Percentiles rank a stretch among this genome's conserved stretches.
Evolutionary conservation across 2,113 vertebrate genomes (phyloP).

Genomic region (Melanocharis versteri): DNA sequence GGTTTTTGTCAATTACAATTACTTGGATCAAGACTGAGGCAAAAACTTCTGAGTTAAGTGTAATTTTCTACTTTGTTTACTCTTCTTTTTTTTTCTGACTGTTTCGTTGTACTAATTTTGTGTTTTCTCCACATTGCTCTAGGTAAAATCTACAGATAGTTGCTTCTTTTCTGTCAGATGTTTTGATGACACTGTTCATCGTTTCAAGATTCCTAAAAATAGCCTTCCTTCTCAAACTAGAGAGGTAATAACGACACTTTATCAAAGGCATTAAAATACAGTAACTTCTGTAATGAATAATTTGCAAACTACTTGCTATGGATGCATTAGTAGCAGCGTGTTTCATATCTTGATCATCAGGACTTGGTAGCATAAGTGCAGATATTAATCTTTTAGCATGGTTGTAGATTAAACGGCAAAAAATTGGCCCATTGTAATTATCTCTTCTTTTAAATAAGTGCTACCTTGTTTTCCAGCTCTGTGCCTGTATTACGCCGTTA

Average conservation of each 20-base stretch:
- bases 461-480: neutral
- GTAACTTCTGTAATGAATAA: neutral
- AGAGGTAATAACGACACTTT: slow-evolving; percentile 75
- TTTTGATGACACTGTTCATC: slow-evolving; percentile 91
- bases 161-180: slow-evolving; percentile 89
- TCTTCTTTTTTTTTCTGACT: neutral
- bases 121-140: neutral
- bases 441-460: neutral
- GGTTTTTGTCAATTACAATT: neutral
- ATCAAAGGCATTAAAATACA: neutral
- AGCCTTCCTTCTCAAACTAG: slow-evolving; percentile 76
- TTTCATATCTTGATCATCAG: neutral
- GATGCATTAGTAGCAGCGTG: neutral
- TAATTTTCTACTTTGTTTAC: neutral
- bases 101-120: neutral
- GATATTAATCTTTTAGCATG: neutral
- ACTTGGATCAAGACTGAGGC: neutral
- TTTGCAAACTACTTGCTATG: neutral
- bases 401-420: neutral
- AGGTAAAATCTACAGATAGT: slow-evolving; percentile 84
- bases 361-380: neutral
- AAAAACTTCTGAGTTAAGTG: neutral
- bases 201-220: slow-evolving; percentile 89
- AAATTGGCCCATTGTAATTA: neutral
- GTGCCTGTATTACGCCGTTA: neutral